Evolutionary conservation across 2,888 invertebrate species (phyloP).

Genomic region (Coleophora flavipennella): DNA sequence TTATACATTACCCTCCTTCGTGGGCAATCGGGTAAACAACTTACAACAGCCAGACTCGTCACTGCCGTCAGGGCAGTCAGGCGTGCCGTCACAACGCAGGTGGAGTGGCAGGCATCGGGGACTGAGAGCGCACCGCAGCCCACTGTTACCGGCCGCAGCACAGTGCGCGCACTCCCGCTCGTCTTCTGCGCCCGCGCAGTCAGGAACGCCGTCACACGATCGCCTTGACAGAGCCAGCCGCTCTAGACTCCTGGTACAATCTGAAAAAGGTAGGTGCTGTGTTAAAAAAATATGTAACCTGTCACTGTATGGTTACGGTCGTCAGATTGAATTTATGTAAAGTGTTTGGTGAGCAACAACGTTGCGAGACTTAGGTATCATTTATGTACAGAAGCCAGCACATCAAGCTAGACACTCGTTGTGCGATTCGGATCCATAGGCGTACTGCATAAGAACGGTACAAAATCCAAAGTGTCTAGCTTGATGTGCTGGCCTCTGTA

Average conservation of each 20-base stretch:
- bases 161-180: slow-evolving; percentile 88
- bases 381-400: no score
- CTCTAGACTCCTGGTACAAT: slow-evolving; percentile 82
- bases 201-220: slow-evolving; percentile 88
- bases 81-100: slow-evolving; percentile 85
- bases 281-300: no score
- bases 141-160: slow-evolving; percentile 71
- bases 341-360: no score
- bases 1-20: no score
- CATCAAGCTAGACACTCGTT: no score
- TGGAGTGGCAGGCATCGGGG: slow-evolving; percentile 80
- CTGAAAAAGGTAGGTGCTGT: slow-evolving; percentile 50
- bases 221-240: slow-evolving; percentile 82
- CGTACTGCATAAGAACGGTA: no score
- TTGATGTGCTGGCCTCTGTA: no score
- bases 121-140: slow-evolving; percentile 85
- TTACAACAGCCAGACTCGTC: slow-evolving; percentile 90
- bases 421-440: no score
- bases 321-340: no score
- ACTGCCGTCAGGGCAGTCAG: slow-evolving; percentile 88
- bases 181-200: slow-evolving; percentile 88
- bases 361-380: no score
- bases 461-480: no score
- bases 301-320: no score
- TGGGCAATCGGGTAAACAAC: slow-evolving; percentile 39